A percentile compares a stretch with the other conserved stretches of the same genome.
Evolutionary conservation across 2,888 invertebrate genomes (phyloP).

Genomic region (Oligia latruncula): DNA sequence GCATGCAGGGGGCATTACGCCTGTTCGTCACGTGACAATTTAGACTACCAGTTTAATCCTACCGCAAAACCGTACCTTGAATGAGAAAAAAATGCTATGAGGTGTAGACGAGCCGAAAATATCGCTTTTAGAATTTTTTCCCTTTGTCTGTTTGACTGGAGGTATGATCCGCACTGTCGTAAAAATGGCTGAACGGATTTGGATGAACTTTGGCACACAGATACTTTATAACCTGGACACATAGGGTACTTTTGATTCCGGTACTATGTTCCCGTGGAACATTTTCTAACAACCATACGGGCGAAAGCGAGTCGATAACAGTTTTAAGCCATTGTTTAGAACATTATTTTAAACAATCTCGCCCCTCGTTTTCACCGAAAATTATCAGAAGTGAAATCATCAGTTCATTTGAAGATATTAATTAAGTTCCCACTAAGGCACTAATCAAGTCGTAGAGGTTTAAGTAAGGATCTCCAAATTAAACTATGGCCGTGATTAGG

Average conservation of each 20-base stretch:
- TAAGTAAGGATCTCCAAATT: constrained; percentile 44
- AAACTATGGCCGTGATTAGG: constrained; percentile 52
- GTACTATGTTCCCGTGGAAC: not conserved
- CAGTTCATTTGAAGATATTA: constrained; percentile 23
- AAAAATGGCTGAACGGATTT: not conserved
- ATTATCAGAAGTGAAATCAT: not conserved
- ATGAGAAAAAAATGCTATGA: not conserved
- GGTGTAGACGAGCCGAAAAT: not conserved
- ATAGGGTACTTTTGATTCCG: not conserved
- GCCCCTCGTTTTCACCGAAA: not conserved
- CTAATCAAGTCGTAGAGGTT: constrained; percentile 34
- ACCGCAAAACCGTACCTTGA: not conserved
- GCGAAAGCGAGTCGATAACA: not conserved
- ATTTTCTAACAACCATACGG: not conserved
- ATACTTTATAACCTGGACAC: not conserved
- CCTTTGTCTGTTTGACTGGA: not conserved
- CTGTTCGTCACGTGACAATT: too few relatives aligned
- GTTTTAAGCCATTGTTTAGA: not conserved
- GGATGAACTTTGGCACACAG: not conserved
- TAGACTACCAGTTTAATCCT: not conserved
- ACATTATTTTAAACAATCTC: not conserved
- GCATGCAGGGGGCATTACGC: too few relatives aligned
- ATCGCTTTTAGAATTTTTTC: not conserved
- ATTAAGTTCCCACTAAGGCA: constrained; percentile 23
- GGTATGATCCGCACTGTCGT: not conserved